Percentiles rank a stretch among this genome's conserved stretches.
These are phyloP conservation scores for Mesorhabditis sp. DNA, from an alignment of 2,888 invertebrate genomes.

Conservation along the genomic window DNA sequence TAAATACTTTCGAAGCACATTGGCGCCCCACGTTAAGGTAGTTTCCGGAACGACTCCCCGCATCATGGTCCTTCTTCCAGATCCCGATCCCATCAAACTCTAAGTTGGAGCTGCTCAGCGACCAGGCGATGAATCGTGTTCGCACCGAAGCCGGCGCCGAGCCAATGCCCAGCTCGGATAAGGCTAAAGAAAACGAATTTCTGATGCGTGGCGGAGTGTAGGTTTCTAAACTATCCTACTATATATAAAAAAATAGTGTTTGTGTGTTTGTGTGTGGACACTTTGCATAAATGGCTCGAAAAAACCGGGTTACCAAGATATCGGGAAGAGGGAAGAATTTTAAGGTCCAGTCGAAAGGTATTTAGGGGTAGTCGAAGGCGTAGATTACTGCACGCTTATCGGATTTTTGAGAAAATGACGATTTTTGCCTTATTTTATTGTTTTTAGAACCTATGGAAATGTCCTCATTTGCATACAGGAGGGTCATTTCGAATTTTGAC, in stretches of 20 bases:
- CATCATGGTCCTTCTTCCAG: neutral
- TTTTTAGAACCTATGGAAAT: too few relatives aligned
- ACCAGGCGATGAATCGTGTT: slow-evolving; percentile 5
- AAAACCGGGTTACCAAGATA: neutral
- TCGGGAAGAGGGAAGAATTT: neutral
- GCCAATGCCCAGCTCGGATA: neutral
- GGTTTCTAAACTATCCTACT: neutral
- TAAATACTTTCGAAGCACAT: slow-evolving; percentile 1
- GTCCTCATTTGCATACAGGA: too few relatives aligned
- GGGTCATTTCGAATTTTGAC: too few relatives aligned
- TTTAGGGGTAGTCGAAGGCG: too few relatives aligned
- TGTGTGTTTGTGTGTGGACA: too few relatives aligned
- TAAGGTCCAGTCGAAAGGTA: too few relatives aligned
- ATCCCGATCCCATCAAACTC: slow-evolving; percentile 5
- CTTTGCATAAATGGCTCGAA: neutral
- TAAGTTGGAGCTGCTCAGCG: neutral
- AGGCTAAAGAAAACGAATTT: neutral
- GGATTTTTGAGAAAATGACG: too few relatives aligned
- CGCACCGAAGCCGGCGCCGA: neutral
- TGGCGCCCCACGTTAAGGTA: slow-evolving; percentile 5
- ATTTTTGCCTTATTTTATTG: too few relatives aligned
- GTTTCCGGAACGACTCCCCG: neutral
- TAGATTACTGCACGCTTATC: too few relatives aligned
- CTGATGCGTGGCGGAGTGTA: neutral
- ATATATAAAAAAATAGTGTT: too few relatives aligned